Evolutionary conservation across 2,888 invertebrate species (phyloP), one percentile per base, ranked within the genome.

Genomic region (Tolmerus cingulatus): DNA sequence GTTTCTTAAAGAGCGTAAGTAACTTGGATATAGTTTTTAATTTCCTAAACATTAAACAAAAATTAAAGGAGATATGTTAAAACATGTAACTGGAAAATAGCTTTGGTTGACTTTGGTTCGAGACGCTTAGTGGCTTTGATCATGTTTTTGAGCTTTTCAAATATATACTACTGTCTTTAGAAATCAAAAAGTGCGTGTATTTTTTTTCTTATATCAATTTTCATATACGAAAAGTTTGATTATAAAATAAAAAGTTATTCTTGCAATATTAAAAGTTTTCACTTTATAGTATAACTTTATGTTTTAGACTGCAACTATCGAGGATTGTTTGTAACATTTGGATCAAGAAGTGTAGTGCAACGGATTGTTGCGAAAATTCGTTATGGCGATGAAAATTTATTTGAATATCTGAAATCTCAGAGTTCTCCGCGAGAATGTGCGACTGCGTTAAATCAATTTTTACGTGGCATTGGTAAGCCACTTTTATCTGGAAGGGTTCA

Each of bases 391-490:
- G 87, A 86, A 23, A 79, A 86, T 55, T 30, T 89, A 34, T 55
- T 87, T 19, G 27, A 23, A n/a, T 89, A 87, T 86, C 66, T 89
- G 40, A 76, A 74, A 86, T 34, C 77, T 19, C 81, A 34, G 57
- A 86, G 87, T 84, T 79, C 89, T 78, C 87, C 88, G 46, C 79
- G 88, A 19, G 89, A 89, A 87, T 89, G 89, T 87, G 89, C 89
- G 14, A 86, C 89, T 55, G 89, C 87, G 16, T 85, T 88, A 81
- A 87, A 85, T 74, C 46, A 66, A 40, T 89, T 88, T 84, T 46
- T 89, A 27, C 78, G 86, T 57, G 66, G 74, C 43, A 74, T 88
- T 51, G 86, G 84, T 4, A 84, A 87, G 37, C 89, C 88, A 40
- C 74, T 89, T 43, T 79, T 89, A n/a, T 78, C 89, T n/a, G 86